Evolutionary conservation across 2,113 vertebrate species (phyloP).

Genomic region (Salvator merianae): DNA sequence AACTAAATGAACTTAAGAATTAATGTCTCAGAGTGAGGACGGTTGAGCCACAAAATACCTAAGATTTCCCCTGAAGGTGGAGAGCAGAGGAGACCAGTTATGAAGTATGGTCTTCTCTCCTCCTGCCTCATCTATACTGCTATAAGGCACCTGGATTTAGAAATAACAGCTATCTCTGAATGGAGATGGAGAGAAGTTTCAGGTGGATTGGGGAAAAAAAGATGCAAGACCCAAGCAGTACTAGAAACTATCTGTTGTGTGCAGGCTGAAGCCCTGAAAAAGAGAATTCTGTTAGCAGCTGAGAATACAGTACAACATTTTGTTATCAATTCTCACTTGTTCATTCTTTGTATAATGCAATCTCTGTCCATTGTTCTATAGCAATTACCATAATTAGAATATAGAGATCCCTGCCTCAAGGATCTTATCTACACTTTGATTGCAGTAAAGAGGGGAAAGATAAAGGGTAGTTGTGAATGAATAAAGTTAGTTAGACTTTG

Average conservation of each 20-base stretch:
- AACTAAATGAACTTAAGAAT: neutral
- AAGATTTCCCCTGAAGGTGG: neutral
- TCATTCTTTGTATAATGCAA: neutral
- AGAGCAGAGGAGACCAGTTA: neutral
- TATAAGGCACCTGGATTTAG: neutral
- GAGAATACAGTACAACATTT: neutral
- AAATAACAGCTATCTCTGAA: neutral
- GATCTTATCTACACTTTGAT: neutral
- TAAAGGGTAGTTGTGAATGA: neutral
- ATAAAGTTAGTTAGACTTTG: neutral
- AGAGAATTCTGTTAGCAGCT: neutral
- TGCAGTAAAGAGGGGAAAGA: neutral
- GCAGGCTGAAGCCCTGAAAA: neutral
- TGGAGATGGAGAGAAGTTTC: neutral
- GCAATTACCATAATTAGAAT: neutral
- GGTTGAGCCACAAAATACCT: neutral
- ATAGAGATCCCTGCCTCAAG: neutral
- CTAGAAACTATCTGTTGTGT: neutral
- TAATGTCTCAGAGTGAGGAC: neutral
- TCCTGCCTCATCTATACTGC: neutral
- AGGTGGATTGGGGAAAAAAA: neutral
- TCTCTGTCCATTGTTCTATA: neutral
- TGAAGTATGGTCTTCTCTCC: neutral
- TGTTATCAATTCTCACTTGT: neutral
- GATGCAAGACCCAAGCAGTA: too few species aligned